phyloP scores from a whole-genome alignment of 1,140 invertebrate genomes.

The Drosophila equinoxialis region DNA sequence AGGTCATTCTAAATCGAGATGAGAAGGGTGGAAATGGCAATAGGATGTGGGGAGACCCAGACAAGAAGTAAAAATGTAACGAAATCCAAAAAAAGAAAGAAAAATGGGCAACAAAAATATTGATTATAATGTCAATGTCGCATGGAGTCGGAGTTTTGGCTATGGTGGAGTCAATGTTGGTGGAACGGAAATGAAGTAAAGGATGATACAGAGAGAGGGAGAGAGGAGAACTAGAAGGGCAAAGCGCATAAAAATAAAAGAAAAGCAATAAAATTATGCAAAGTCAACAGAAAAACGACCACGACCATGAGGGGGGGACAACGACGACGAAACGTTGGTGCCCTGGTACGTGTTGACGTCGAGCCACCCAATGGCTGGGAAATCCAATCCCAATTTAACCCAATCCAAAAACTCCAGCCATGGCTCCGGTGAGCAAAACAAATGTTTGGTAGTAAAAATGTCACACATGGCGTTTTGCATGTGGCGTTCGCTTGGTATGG shows the following conservation, averaged over 20 bases:
- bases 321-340: constrained; percentile 50
- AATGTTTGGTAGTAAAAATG: constrained; percentile 81
- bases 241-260: constrained; percentile 78
- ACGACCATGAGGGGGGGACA: constrained; percentile 32
- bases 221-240: constrained; percentile 16
- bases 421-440: constrained; percentile 65
- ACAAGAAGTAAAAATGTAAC: constrained; percentile 34
- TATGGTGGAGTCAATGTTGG: background rate
- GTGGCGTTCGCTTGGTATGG: constrained; percentile 39
- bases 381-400: constrained; percentile 9
- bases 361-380: constrained; percentile 3
- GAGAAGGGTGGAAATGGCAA: background rate
- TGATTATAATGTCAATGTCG: constrained; percentile 81
- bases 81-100: constrained; percentile 2
- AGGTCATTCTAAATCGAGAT: constrained; percentile 30
- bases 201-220: background rate
- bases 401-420: constrained; percentile 15
- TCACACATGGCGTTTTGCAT: constrained; percentile 79
- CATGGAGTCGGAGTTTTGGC: constrained; percentile 23
- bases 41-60: background rate
- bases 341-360: constrained; percentile 71
- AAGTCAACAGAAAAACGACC: constrained; percentile 77
- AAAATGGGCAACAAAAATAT: constrained; percentile 63
- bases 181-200: background rate
- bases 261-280: constrained; percentile 82